phyloP scores from a whole-genome alignment of 2,113 vertebrate genomes.

The Engraulis encrasicolus region DNA sequence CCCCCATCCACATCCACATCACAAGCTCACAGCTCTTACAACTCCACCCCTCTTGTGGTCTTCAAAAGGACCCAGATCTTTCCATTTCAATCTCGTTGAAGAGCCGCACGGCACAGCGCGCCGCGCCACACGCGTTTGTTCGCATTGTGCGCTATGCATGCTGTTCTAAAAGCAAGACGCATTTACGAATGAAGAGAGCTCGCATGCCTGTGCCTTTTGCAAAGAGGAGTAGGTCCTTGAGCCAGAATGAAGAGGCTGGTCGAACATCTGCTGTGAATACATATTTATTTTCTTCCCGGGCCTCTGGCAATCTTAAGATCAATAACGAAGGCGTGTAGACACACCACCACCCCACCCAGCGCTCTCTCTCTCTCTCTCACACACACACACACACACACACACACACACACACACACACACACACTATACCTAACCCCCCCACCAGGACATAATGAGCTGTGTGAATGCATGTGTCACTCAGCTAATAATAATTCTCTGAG shows the following conservation, averaged over 20 bases:
- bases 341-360: too few relatives aligned
- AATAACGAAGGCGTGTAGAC: neutral
- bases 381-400: too few relatives aligned
- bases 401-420: too few relatives aligned
- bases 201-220: too few relatives aligned
- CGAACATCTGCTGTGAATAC: neutral
- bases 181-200: too few relatives aligned
- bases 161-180: neutral
- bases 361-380: too few relatives aligned
- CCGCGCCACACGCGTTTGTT: too few relatives aligned
- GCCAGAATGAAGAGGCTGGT: conserved; percentile 15
- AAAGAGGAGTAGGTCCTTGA: conserved; percentile 21
- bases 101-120: neutral
- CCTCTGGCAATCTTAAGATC: conserved; percentile 22
- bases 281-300: conserved; percentile 31
- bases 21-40: neutral
- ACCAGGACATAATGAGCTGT: neutral
- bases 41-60: neutral
- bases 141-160: neutral
- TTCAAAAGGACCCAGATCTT: neutral
- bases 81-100: neutral
- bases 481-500: neutral
- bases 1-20: neutral
- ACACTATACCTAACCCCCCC: too few relatives aligned
- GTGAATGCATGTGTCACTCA: conserved; percentile 1